These are phyloP conservation scores for Lampris megalopsis DNA, from an alignment of 2,113 vertebrate genomes.

Conservation along the genomic window DNA sequence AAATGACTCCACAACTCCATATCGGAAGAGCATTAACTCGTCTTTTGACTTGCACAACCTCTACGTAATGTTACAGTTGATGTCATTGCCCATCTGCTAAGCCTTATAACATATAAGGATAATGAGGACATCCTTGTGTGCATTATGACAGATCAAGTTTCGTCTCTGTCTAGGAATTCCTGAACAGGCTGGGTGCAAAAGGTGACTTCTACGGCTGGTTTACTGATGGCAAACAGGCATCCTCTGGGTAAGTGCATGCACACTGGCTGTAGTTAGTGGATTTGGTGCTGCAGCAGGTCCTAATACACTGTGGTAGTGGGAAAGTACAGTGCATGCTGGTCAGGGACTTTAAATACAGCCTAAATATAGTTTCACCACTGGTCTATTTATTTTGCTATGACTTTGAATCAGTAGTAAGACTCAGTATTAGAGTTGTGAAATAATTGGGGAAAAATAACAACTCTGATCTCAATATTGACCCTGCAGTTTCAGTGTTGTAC, in stretches of 20 bases:
- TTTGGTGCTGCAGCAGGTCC: not conserved
- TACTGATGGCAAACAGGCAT: constrained; percentile 73
- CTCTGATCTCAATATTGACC: too few relatives aligned
- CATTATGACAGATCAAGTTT: not conserved
- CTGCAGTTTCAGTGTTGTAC: too few relatives aligned
- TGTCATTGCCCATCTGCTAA: not conserved
- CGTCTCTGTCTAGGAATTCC: constrained; percentile 79
- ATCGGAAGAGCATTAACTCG: not conserved
- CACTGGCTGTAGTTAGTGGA: not conserved
- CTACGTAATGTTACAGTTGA: not conserved
- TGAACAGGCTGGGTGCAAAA: constrained; percentile 85
- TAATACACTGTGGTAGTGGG: too few relatives aligned
- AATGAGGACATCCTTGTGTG: not conserved
- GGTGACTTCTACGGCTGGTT: constrained; percentile 88
- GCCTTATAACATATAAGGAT: not conserved
- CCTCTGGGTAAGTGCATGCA: constrained; percentile 80
- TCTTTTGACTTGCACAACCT: too few relatives aligned
- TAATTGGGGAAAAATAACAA: too few relatives aligned
- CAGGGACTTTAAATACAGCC: too few relatives aligned
- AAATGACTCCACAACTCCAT: too few relatives aligned
- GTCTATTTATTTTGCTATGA: too few relatives aligned
- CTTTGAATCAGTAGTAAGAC: too few relatives aligned
- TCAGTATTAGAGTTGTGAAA: too few relatives aligned
- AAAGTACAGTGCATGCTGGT: too few relatives aligned
- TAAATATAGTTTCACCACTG: too few relatives aligned